These are phyloP conservation scores for Coptotermes formosanus DNA, from an alignment of 1,140 invertebrate species.

Conservation along the genomic window DNA sequence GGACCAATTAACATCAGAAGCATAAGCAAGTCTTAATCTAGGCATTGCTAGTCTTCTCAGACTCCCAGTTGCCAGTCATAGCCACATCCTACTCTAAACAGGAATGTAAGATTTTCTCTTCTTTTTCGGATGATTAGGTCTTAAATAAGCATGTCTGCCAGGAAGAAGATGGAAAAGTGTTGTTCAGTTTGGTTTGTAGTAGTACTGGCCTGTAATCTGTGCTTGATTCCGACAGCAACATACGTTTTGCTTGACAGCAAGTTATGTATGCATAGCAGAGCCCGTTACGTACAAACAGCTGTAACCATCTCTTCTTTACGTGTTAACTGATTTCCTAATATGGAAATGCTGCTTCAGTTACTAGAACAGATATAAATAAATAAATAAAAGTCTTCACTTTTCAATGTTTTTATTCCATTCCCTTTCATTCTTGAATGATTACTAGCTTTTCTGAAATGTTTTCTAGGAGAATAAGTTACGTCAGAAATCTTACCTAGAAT, in stretches of 20 bases:
- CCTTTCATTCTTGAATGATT: not conserved
- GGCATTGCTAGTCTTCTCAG: no score
- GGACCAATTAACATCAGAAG: no score
- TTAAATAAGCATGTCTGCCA: not conserved
- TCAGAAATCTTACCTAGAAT: no score
- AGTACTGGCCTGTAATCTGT: not conserved
- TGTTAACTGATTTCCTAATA: constrained; percentile 12
- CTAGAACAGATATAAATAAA: not conserved
- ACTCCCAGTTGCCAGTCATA: not conserved
- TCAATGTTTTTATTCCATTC: not conserved
- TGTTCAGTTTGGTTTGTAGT: not conserved
- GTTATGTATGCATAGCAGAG: not conserved
- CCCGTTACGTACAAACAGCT: not conserved
- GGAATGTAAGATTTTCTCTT: not conserved
- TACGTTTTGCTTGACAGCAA: not conserved
- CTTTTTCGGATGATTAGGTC: not conserved
- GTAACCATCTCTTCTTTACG: not conserved
- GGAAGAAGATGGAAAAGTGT: not conserved
- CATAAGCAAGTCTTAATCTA: no score
- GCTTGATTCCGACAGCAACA: not conserved
- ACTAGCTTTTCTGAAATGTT: not conserved
- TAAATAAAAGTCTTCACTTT: not conserved
- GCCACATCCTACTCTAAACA: not conserved
- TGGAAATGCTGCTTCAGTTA: not conserved
- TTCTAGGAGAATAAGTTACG: no score